A percentile compares a stretch with the other conserved stretches of the same genome.
phyloP scores from a whole-genome alignment of 2,797 vertebrate species.

The Bryconaethiops microstoma region DNA sequence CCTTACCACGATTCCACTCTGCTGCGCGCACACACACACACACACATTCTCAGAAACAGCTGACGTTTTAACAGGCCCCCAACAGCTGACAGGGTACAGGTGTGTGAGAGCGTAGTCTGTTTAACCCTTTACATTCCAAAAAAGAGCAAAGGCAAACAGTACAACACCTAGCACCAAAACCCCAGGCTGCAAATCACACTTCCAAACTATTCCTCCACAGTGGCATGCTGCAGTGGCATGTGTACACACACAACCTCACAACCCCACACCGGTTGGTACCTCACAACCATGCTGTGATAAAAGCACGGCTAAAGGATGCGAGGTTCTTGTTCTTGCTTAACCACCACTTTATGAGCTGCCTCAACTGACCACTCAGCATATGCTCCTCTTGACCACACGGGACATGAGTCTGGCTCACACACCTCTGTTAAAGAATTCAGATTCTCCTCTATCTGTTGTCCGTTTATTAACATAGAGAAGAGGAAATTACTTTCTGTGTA shows the following conservation, averaged over 20 bases:
- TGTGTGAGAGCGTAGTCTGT: constrained; percentile 76
- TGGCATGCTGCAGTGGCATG: constrained; percentile 19
- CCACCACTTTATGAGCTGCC: neutral
- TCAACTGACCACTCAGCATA: constrained; percentile 33
- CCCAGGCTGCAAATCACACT: constrained; percentile 60
- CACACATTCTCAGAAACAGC: constrained; percentile 81
- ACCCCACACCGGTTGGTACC: constrained; percentile 28
- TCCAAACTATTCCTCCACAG: constrained; percentile 17
- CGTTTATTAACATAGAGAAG: neutral
- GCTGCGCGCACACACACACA: constrained; percentile 55
- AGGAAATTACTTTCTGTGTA: too few relatives aligned
- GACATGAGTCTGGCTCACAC: neutral
- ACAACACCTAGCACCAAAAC: constrained; percentile 36
- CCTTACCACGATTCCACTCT: constrained; percentile 32
- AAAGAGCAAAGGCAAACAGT: constrained; percentile 26
- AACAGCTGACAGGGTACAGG: constrained; percentile 85
- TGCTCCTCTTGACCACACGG: constrained; percentile 22
- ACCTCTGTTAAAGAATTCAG: neutral
- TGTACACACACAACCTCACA: neutral
- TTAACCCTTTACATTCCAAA: constrained; percentile 67
- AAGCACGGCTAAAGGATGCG: neutral
- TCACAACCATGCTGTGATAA: neutral
- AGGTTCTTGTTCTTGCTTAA: neutral
- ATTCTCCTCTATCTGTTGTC: neutral
- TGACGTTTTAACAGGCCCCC: constrained; percentile 82